Percentiles rank a stretch among this genome's conserved stretches.
phyloP scores from a whole-genome alignment of 2,113 vertebrate genomes.

The Grammomys dolichurus region DNA sequence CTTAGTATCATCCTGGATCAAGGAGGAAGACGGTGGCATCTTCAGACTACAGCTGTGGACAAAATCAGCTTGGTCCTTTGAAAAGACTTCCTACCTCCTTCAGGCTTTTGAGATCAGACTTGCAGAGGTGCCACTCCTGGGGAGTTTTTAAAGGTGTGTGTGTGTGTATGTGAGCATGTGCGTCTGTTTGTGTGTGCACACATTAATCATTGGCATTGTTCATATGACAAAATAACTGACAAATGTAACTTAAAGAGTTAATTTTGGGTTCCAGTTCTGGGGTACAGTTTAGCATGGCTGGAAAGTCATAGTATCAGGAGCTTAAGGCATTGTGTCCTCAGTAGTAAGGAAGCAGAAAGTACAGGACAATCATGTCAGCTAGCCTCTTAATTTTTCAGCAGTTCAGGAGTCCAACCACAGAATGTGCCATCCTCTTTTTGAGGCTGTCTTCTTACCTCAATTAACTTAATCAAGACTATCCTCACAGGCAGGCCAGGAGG shows the following conservation, averaged over 20 bases:
- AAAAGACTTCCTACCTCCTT: slow-evolving; percentile 39
- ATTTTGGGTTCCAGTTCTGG: not conserved
- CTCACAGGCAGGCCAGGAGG: not conserved
- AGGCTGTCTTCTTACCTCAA: not conserved
- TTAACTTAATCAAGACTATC: not conserved
- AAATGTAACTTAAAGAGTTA: not conserved
- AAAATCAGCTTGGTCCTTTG: slow-evolving; percentile 54
- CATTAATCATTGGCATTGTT: not conserved
- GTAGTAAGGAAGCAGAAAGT: not conserved
- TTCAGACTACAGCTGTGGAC: slow-evolving; percentile 3
- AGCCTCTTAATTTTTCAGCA: not conserved
- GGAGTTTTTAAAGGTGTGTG: slow-evolving; percentile 1
- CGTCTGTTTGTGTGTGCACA: too few species aligned
- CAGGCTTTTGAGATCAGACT: slow-evolving; percentile 44
- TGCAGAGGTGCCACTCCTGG: not conserved
- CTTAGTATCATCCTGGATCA: slow-evolving; percentile 61
- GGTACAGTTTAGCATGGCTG: not conserved
- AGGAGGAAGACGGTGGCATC: slow-evolving; percentile 34
- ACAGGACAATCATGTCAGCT: too few species aligned
- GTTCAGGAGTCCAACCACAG: not conserved
- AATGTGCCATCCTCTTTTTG: not conserved
- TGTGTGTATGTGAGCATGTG: too few species aligned
- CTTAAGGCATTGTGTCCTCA: not conserved
- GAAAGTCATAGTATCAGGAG: not conserved
- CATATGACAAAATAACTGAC: not conserved